A percentile compares a stretch with the other conserved stretches of the same genome.
Conservation (phyloP, 2,888 invertebrate genomes). For the Troglohyphantes excavatus region DNA sequence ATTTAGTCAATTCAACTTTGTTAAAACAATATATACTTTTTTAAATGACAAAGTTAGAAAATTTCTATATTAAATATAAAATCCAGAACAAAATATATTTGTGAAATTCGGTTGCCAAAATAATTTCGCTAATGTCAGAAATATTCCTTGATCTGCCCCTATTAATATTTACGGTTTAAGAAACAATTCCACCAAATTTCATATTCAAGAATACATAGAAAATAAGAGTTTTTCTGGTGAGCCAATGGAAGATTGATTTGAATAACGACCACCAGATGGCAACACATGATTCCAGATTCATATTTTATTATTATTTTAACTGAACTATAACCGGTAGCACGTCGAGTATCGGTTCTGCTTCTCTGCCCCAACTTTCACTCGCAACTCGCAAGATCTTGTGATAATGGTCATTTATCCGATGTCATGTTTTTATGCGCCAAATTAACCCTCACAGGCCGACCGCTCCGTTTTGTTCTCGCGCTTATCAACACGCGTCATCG, state of each 20-base stretch:
- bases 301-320: not conserved
- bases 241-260: not conserved
- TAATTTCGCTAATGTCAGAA: no score
- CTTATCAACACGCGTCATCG: constrained; percentile 18
- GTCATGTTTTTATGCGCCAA: constrained; percentile 20
- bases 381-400: not conserved
- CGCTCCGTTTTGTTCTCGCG: constrained; percentile 6
- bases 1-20: no score
- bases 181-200: no score
- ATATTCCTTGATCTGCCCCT: no score
- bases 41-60: no score
- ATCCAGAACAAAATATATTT: no score
- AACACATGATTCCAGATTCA: not conserved
- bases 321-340: not conserved
- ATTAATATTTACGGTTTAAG: no score
- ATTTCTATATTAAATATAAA: no score
- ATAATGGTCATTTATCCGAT: constrained; percentile 19
- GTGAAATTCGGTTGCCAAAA: no score
- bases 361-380: constrained; percentile 12
- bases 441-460: constrained; percentile 22
- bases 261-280: constrained; percentile 53
- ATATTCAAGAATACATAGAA: no score
- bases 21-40: no score
- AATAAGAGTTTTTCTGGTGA: no score
- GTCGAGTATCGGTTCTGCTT: constrained; percentile 5